phyloP scores from a whole-genome alignment of 1,140 invertebrate genomes.

The Aricia agestis region DNA sequence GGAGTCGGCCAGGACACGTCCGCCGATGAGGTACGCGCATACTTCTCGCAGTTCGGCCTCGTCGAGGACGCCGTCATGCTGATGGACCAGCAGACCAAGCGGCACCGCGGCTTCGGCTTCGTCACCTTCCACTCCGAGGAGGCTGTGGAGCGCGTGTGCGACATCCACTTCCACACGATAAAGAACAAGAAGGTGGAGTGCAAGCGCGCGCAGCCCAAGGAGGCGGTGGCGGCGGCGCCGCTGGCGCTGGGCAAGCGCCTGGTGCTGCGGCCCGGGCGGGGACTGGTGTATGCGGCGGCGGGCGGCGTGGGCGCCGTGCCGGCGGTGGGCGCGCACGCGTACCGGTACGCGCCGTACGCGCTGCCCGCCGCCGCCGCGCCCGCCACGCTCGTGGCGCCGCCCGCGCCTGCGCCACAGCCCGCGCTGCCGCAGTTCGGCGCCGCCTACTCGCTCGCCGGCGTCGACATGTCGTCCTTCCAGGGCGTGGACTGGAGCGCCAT shows the following conservation, averaged over 20 bases:
- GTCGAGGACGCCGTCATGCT: constrained; percentile 95
- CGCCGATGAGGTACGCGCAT: constrained; percentile 92
- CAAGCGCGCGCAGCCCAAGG: constrained; percentile 95
- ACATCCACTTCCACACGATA: constrained; percentile 94
- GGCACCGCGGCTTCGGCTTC: constrained; percentile 93
- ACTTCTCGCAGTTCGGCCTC: constrained; percentile 94
- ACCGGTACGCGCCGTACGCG: constrained; percentile 82
- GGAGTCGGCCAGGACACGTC: constrained; percentile 94
- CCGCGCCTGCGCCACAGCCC: constrained; percentile 76
- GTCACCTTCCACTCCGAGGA: constrained; percentile 95
- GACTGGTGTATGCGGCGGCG: constrained; percentile 49
- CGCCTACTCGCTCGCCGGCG: constrained; percentile 89
- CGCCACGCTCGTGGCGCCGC: constrained; percentile 71
- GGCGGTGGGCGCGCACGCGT: constrained; percentile 74
- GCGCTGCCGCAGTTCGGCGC: constrained; percentile 81
- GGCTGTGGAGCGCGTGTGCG: constrained; percentile 92
- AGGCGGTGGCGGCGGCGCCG: constrained; percentile 83
- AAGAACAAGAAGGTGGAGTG: constrained; percentile 96
- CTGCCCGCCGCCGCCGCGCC: constrained; percentile 72
- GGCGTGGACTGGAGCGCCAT: constrained; percentile 92
- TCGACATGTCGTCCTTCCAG: constrained; percentile 94
- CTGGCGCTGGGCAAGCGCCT: constrained; percentile 67
- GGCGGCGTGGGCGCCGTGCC: constrained; percentile 69
- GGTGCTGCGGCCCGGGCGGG: constrained; percentile 58
- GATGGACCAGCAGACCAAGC: constrained; percentile 95